phyloP scores from a whole-genome alignment of 2,797 vertebrate genomes.

The Fistularia commersonii region DNA sequence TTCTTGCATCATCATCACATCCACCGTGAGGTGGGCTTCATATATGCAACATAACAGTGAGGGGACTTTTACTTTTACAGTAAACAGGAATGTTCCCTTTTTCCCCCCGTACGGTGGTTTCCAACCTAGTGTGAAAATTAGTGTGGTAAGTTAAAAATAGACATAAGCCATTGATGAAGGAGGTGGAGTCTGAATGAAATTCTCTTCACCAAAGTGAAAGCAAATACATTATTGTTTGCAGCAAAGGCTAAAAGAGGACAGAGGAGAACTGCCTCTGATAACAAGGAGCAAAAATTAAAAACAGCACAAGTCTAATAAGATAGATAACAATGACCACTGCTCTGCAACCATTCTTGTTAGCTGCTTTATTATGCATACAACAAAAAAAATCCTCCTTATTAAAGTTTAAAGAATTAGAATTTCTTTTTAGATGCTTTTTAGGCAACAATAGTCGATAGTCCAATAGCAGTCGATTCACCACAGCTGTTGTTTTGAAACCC shows the following conservation, averaged over 20 bases:
- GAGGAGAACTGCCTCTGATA: neutral
- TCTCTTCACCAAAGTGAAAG: slow-evolving; percentile 23
- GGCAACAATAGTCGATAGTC: no score
- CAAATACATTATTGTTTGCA: slow-evolving; percentile 12
- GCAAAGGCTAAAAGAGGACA: slow-evolving; percentile 37
- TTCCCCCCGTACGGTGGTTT: slow-evolving; percentile 25
- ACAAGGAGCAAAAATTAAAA: no score
- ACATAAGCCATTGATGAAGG: slow-evolving; percentile 21
- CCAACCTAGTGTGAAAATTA: slow-evolving; percentile 37
- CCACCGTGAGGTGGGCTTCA: neutral
- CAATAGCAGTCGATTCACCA: no score
- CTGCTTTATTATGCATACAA: no score
- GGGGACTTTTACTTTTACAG: slow-evolving; percentile 11
- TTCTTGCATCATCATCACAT: no score
- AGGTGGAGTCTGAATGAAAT: slow-evolving; percentile 39
- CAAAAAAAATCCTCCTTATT: no score
- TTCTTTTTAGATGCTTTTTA: no score
- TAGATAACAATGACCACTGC: no score
- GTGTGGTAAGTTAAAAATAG: slow-evolving; percentile 40
- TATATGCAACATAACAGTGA: slow-evolving; percentile 21
- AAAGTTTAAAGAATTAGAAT: no score
- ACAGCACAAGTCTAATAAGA: no score
- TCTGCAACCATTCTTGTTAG: no score
- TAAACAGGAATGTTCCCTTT: slow-evolving; percentile 30
- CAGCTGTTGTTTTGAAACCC: no score